Evolutionary conservation across 1,140 invertebrate genomes (phyloP), one percentile per base, ranked within the genome.

Genomic region (Tigriopus japonicus): DNA sequence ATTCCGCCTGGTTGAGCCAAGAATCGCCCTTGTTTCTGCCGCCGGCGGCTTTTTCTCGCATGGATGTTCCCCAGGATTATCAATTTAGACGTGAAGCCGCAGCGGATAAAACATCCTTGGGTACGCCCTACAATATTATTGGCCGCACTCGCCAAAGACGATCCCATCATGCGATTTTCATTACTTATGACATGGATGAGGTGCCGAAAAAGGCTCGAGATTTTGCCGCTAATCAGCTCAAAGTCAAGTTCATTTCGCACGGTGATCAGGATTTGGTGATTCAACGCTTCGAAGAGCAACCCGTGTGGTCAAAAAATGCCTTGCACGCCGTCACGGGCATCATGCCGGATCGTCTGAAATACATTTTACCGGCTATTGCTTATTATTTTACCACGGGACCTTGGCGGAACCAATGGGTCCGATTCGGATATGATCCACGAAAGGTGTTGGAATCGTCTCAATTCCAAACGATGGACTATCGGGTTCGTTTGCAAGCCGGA

Each of bases 381-480:
- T 87, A 87, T 70, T 89, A 89, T 69, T 87, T 84, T 70, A 75
- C 77, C 13, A 84, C 80, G 64, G 91, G 92, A 0, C 91, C 91
- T 0, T 97, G 88, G 87, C 75, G 86, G 59, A 79, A 80, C 52
- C 77, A 85, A 68, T 94, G 89, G 84, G 80, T 87, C 0, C 80
- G 75, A 68, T 80, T 84, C 66, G 88, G 87, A 0, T 93, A 88
- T 67, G 87, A 94, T 74, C 88, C 89, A 0, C 74, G 84, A 45
- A 82, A 81, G 66, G 81, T 89, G 64, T 81, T 82, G n/a, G 69
- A 73, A 1, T 77, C 85, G 24, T 81, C 84, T 65, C 80, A 80
- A 49, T 92, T 88, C 70, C 90, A 95, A 72, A 82, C 81, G 12
- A 74, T 95, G 24, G 88, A 93, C 72, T 92, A 85, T 69, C 77